These are phyloP conservation scores for Ptychadena robeensis DNA, from an alignment of 2,797 vertebrate species.

Conservation along the genomic window DNA sequence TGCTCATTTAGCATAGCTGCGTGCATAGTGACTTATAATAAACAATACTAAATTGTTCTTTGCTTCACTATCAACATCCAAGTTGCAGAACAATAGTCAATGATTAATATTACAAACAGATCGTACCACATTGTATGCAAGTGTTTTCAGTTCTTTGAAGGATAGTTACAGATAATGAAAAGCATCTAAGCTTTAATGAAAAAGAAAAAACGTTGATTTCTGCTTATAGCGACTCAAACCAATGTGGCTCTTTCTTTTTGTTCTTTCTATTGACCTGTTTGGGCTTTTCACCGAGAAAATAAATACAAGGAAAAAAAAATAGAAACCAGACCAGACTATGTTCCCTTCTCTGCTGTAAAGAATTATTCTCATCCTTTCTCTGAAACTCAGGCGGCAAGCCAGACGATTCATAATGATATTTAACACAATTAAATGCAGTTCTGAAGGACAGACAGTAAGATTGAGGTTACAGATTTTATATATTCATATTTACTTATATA, in stretches of 20 bases:
- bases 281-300: not conserved
- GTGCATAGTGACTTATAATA: constrained; percentile 99
- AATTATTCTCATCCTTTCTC: constrained; percentile 69
- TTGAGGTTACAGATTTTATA: constrained; percentile 71
- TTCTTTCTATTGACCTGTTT: constrained; percentile 31
- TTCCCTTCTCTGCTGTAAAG: constrained; percentile 73
- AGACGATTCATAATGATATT: constrained; percentile 75
- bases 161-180: constrained; percentile 78
- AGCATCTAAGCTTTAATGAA: constrained; percentile 82
- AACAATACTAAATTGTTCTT: constrained; percentile 97
- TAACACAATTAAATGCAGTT: constrained; percentile 70
- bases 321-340: constrained; percentile 62
- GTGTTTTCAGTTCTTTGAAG: constrained; percentile 80
- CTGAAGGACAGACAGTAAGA: constrained; percentile 72
- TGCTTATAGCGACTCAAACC: constrained; percentile 61
- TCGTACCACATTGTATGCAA: constrained; percentile 90
- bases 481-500: constrained; percentile 57
- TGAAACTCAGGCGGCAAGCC: constrained; percentile 78
- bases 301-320: not conserved
- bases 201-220: constrained; percentile 69
- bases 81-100: constrained; percentile 98
- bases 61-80: constrained; percentile 99
- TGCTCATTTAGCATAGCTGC: constrained; percentile 99
- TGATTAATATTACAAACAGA: constrained; percentile 96
- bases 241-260: constrained; percentile 55